A percentile compares a stretch with the other conserved stretches of the same genome.
Conservation (phyloP, 2,797 vertebrate genomes). For the Galaxias olidus region DNA sequence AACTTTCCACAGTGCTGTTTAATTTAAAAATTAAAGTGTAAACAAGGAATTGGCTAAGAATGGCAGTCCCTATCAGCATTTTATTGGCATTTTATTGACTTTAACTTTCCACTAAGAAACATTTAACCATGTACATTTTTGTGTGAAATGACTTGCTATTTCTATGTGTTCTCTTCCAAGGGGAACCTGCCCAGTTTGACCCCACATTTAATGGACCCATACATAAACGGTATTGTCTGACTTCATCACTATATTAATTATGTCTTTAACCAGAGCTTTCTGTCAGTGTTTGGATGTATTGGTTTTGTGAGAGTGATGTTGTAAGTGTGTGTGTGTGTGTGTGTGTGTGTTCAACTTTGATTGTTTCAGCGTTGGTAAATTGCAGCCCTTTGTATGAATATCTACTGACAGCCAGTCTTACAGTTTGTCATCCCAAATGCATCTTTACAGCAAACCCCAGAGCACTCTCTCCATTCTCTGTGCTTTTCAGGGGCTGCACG, state of each 20-base stretch:
- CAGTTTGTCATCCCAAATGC: background rate
- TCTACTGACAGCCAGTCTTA: too few species aligned
- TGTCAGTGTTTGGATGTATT: background rate
- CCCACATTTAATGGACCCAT: slow-evolving; percentile 82
- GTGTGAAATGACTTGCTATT: background rate
- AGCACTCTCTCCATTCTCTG: slow-evolving; percentile 4
- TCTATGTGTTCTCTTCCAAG: slow-evolving; percentile 56
- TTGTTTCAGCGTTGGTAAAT: too few species aligned
- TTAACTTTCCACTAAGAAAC: slow-evolving; percentile 3
- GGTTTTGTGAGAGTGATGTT: background rate
- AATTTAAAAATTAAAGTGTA: slow-evolving; percentile 6
- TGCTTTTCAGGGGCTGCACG: slow-evolving; percentile 80
- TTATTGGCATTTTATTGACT: background rate
- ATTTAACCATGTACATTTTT: background rate
- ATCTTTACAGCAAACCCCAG: slow-evolving; percentile 19
- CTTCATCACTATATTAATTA: background rate
- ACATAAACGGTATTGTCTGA: slow-evolving; percentile 74
- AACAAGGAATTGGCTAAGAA: slow-evolving; percentile 22
- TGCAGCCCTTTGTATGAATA: too few species aligned
- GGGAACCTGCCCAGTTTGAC: slow-evolving; percentile 76
- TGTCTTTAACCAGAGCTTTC: too few species aligned
- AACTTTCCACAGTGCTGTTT: background rate
- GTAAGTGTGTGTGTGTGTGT: slow-evolving; percentile 1
- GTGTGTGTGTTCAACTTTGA: background rate
- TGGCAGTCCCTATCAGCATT: background rate